Conservation (phyloP, 2,113 vertebrate species). For the Anguilla rostrata region DNA sequence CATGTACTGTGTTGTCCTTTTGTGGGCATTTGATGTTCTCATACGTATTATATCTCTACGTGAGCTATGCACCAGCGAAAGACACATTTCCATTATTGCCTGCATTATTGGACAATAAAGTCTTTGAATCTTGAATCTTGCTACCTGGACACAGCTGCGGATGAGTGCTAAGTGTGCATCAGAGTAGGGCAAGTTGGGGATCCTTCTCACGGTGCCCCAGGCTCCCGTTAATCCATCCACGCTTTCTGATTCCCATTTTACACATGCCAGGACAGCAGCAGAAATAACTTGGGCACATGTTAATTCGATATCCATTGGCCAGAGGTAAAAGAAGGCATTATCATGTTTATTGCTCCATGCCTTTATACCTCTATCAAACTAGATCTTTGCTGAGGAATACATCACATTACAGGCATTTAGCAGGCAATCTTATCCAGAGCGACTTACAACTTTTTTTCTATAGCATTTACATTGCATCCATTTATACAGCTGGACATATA, state of each 20-base stretch:
- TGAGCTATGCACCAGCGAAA: no score
- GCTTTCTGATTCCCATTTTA: slow-evolving; percentile 44
- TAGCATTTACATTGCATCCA: no score
- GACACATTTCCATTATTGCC: no score
- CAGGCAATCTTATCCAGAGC: no score
- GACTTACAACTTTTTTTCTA: no score
- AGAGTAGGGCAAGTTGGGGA: neutral
- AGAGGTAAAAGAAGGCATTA: slow-evolving; percentile 63
- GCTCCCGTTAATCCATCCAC: slow-evolving; percentile 8
- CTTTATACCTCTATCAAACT: slow-evolving; percentile 36
- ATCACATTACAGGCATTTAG: neutral
- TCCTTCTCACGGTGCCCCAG: neutral
- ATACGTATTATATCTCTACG: no score
- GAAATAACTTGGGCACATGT: slow-evolving; percentile 49
- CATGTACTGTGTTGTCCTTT: no score
- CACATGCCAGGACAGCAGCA: slow-evolving; percentile 42
- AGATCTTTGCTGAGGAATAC: slow-evolving; percentile 37
- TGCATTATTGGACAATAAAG: no score
- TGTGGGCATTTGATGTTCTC: no score
- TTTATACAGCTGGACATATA: no score
- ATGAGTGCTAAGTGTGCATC: neutral
- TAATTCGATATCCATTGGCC: slow-evolving; percentile 63
- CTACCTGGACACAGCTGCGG: neutral
- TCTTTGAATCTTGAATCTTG: no score
- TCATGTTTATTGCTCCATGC: slow-evolving; percentile 59